Conservation (phyloP, 2,113 vertebrate genomes). For the Tachuris rubrigastra region DNA sequence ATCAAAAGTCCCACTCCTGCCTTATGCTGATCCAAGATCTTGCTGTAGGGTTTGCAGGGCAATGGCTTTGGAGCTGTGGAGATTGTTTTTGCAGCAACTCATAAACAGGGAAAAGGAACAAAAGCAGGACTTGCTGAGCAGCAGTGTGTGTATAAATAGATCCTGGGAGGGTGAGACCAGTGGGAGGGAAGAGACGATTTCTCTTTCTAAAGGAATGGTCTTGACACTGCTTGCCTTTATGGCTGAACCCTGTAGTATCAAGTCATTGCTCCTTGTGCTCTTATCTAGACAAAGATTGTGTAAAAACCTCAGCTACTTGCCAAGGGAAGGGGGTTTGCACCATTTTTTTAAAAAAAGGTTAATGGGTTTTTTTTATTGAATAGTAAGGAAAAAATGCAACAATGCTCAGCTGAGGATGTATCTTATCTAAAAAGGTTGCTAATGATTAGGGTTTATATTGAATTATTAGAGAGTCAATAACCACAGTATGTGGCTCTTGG, state of each 20-base stretch:
- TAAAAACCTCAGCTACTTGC: neutral
- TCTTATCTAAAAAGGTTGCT: constrained; percentile 15
- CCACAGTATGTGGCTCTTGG: neutral
- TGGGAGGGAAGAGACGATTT: constrained; percentile 7
- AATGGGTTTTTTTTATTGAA: constrained; percentile 8
- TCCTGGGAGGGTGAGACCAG: constrained; percentile 3
- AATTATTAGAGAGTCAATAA: constrained; percentile 21
- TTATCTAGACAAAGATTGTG: neutral
- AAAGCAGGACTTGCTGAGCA: neutral
- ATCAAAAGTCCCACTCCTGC: neutral
- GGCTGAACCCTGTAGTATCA: neutral
- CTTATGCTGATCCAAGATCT: neutral
- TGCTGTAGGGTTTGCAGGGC: neutral
- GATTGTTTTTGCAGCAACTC: neutral
- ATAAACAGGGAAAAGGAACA: neutral
- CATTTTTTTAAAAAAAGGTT: neutral
- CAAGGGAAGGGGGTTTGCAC: neutral
- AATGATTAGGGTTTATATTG: neutral
- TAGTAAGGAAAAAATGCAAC: neutral
- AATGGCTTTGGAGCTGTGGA: neutral
- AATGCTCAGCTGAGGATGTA: neutral
- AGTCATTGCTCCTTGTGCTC: constrained; percentile 18
- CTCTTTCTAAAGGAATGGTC: neutral
- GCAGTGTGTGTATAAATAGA: neutral
- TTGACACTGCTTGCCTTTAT: neutral